Evolutionary conservation across 1,140 invertebrate genomes (phyloP).

Genomic region (Drosophila sucinea): DNA sequence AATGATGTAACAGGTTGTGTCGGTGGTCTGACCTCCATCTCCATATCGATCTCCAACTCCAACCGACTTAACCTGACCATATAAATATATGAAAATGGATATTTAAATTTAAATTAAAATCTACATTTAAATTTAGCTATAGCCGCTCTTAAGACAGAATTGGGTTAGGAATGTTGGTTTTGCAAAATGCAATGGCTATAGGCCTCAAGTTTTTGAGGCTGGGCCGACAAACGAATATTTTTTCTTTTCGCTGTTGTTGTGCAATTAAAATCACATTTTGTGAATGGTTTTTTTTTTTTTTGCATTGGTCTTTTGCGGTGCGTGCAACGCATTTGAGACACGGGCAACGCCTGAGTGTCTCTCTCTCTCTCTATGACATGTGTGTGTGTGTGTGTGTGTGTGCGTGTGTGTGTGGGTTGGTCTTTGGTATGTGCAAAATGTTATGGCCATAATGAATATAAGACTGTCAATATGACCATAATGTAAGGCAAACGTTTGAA

Average conservation of each 20-base stretch:
- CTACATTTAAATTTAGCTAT: neutral
- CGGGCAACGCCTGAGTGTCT: slow-evolving; percentile 15
- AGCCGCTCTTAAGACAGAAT: slow-evolving; percentile 58
- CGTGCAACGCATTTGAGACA: slow-evolving; percentile 54
- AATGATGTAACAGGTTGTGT: slow-evolving; percentile 52
- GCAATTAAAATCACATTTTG: slow-evolving; percentile 78
- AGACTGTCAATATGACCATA: slow-evolving; percentile 50
- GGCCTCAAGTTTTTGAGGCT: slow-evolving; percentile 45
- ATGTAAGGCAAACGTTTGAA: slow-evolving; percentile 41
- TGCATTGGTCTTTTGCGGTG: slow-evolving; percentile 37
- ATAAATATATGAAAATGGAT: slow-evolving; percentile 4
- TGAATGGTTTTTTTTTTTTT: slow-evolving; percentile 25
- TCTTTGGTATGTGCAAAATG: slow-evolving; percentile 75
- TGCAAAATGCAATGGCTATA: slow-evolving; percentile 5
- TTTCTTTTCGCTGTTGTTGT: slow-evolving; percentile 55
- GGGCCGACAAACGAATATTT: slow-evolving; percentile 38
- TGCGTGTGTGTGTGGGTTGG: slow-evolving; percentile 46
- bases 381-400: slow-evolving; percentile 38
- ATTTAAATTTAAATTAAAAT: slow-evolving; percentile 5
- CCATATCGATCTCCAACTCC: too few relatives aligned
- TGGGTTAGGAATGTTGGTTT: slow-evolving; percentile 65
- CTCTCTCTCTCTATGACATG: neutral
- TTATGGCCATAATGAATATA: slow-evolving; percentile 71
- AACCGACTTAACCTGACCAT: neutral
- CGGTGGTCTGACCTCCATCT: slow-evolving; percentile 16